phyloP scores from a whole-genome alignment of 2,888 invertebrate species.

The Tetragnatha montana region DNA sequence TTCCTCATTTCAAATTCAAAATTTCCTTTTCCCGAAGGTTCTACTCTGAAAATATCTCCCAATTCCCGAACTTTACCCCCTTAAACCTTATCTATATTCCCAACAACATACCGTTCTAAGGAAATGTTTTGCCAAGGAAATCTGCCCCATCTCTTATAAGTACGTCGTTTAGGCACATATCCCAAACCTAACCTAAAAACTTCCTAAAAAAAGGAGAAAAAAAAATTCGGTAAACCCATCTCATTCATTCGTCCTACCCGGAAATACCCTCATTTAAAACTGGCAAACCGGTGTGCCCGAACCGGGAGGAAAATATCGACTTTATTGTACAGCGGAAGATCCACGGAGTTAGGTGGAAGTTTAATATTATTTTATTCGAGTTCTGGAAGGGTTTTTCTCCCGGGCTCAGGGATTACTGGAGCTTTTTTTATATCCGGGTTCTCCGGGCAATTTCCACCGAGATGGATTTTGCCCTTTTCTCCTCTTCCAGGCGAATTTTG shows the following conservation, averaged over 20 bases:
- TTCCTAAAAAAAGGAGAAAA: slow-evolving; percentile 1
- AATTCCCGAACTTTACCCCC: too few species aligned
- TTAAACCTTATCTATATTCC: slow-evolving; percentile 1
- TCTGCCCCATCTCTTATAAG: slow-evolving; percentile 41
- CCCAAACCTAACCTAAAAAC: slow-evolving; percentile 34
- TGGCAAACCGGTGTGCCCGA: neutral
- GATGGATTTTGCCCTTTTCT: neutral
- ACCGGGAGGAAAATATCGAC: slow-evolving; percentile 7
- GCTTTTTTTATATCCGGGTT: neutral
- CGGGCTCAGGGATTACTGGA: neutral
- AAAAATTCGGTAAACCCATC: neutral
- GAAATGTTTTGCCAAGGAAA: slow-evolving; percentile 52
- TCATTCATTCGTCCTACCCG: slow-evolving; percentile 26
- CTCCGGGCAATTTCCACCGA: neutral
- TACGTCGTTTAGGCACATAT: slow-evolving; percentile 42
- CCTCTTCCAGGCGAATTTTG: neutral
- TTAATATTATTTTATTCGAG: neutral
- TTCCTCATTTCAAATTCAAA: too few species aligned
- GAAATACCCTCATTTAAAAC: slow-evolving; percentile 34
- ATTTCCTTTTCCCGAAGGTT: too few species aligned
- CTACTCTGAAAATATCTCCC: too few species aligned
- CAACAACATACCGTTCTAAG: neutral
- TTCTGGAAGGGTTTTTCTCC: neutral
- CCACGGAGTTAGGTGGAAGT: neutral
- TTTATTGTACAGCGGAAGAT: slow-evolving; percentile 2